phyloP scores from a whole-genome alignment of 2,113 vertebrate genomes.

The Alectura lathami region DNA sequence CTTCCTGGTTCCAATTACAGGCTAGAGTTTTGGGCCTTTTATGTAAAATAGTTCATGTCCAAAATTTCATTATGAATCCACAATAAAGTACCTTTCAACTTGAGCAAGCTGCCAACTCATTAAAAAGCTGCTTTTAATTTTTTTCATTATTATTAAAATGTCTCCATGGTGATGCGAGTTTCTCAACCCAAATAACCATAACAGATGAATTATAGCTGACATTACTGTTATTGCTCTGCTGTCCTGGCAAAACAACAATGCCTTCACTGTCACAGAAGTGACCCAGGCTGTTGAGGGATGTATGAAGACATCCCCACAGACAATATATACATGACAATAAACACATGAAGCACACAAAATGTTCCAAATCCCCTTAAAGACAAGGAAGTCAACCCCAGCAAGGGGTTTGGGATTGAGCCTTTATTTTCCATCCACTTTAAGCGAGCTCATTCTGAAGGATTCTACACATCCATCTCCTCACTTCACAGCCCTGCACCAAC shows the following conservation, averaged over 20 bases:
- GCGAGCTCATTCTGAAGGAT: background rate
- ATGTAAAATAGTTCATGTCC: constrained; percentile 25
- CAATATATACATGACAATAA: background rate
- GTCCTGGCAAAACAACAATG: constrained; percentile 68
- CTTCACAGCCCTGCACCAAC: accelerated
- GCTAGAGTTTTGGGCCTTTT: constrained; percentile 35
- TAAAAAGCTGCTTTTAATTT: constrained; percentile 52
- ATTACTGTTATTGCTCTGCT: constrained; percentile 60
- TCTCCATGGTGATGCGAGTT: constrained; percentile 35
- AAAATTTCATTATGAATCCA: constrained; percentile 67
- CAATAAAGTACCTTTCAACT: constrained; percentile 64
- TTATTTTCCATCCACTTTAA: background rate
- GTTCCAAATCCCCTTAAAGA: constrained; percentile 28
- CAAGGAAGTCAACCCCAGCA: background rate
- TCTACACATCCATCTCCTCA: background rate
- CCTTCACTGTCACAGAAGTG: constrained; percentile 46
- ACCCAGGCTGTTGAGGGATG: background rate
- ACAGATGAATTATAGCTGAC: constrained; percentile 58
- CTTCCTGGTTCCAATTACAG: constrained; percentile 11
- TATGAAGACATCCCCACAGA: background rate
- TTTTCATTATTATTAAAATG: constrained; percentile 39
- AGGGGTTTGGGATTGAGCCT: background rate
- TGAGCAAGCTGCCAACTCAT: constrained; percentile 42
- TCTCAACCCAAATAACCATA: constrained; percentile 68
- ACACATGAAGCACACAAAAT: background rate